phyloP scores from a whole-genome alignment of 2,888 invertebrate genomes.

The Acrocyrtus sp. region DNA sequence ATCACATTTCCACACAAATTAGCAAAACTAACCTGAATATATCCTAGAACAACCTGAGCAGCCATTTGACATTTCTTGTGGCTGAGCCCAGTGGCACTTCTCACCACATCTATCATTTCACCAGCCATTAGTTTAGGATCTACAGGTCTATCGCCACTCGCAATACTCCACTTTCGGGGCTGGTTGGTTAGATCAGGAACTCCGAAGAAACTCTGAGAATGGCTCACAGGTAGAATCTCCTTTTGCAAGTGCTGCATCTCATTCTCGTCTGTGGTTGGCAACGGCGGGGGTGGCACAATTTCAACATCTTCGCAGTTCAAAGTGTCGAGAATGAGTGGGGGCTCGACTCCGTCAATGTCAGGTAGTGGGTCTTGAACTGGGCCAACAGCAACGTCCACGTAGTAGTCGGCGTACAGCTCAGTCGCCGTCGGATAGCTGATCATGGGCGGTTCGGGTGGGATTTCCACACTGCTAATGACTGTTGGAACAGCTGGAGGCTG shows the following conservation, averaged over 20 bases:
- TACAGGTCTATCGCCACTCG: slow-evolving; percentile 39
- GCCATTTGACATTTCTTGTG: slow-evolving; percentile 88
- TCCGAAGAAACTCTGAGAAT: slow-evolving; percentile 17
- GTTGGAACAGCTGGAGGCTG: slow-evolving; percentile 25
- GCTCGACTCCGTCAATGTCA: slow-evolving; percentile 8
- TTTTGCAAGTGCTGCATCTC: slow-evolving; percentile 35
- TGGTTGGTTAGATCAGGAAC: slow-evolving; percentile 32
- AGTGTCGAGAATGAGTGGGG: slow-evolving; percentile 30
- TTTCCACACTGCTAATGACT: slow-evolving; percentile 33
- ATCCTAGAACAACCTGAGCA: slow-evolving; percentile 78
- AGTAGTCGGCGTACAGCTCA: slow-evolving; percentile 18
- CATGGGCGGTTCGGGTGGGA: slow-evolving; percentile 1
- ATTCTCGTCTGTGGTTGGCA: slow-evolving; percentile 24
- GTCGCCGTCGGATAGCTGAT: slow-evolving; percentile 1
- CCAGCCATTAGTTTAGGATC: slow-evolving; percentile 51
- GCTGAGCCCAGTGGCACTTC: slow-evolving; percentile 85
- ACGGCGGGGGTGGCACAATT: slow-evolving; percentile 39
- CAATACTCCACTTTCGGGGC: slow-evolving; percentile 45
- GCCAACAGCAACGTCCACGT: too few species aligned
- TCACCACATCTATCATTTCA: slow-evolving; percentile 69
- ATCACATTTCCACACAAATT: too few species aligned
- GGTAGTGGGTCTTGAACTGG: too few species aligned
- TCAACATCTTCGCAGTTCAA: slow-evolving; percentile 33
- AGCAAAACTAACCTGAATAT: slow-evolving; percentile 53
- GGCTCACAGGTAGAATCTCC: slow-evolving; percentile 4